Conservation (phyloP, 2,888 invertebrate genomes). For the Agonum fuliginosum region DNA sequence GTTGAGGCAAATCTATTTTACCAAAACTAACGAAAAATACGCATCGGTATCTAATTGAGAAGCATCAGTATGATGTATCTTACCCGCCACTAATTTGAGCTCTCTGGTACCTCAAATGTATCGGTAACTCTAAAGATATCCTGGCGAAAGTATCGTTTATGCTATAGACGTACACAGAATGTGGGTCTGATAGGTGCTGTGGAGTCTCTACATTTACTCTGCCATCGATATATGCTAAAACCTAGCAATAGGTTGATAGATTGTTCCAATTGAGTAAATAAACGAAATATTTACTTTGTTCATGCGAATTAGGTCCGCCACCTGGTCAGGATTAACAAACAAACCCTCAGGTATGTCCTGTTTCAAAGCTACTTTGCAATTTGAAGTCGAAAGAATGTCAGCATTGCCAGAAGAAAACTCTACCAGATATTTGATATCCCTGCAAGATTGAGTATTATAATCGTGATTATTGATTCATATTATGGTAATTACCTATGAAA, state of each 20-base stretch:
- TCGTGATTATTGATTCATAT: constrained; percentile 16
- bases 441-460: constrained; percentile 62
- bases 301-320: constrained; percentile 70
- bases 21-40: constrained; percentile 66
- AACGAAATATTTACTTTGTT: constrained; percentile 65
- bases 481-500: constrained; percentile 71
- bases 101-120: constrained; percentile 74
- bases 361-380: constrained; percentile 68
- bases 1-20: constrained; percentile 69
- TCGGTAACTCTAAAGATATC: constrained; percentile 70
- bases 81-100: constrained; percentile 72
- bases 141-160: constrained; percentile 66
- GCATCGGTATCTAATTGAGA: constrained; percentile 6
- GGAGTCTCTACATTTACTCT: constrained; percentile 71
- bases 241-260: constrained; percentile 61
- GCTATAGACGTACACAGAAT: constrained; percentile 70
- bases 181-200: constrained; percentile 69
- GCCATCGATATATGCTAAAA: constrained; percentile 69
- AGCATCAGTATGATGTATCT: neutral
- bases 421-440: constrained; percentile 72
- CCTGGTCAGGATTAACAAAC: constrained; percentile 73
- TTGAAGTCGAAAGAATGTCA: constrained; percentile 63
- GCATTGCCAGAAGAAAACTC: constrained; percentile 69
- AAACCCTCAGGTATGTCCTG: constrained; percentile 70
- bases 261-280: neutral